Percentiles rank a stretch among this genome's conserved stretches.
These are phyloP conservation scores for Proteles cristata DNA, from an alignment of 2,113 vertebrate species.

Conservation along the genomic window DNA sequence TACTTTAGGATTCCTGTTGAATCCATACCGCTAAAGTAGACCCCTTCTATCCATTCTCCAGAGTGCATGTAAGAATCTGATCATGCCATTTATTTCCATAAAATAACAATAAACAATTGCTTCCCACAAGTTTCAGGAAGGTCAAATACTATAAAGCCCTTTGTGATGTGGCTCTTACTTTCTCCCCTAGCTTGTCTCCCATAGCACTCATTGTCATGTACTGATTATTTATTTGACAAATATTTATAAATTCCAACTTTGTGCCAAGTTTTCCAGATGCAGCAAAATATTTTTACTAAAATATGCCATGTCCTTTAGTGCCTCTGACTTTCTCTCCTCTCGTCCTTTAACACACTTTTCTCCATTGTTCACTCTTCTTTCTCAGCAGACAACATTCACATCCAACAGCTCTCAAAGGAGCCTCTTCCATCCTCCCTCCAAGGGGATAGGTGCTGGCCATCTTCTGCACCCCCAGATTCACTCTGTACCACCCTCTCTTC, in stretches of 20 bases:
- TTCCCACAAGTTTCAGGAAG: conserved; percentile 20
- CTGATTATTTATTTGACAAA: neutral
- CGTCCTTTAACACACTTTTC: neutral
- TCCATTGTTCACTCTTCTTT: neutral
- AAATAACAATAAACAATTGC: neutral
- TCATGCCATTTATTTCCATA: neutral
- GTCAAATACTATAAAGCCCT: neutral
- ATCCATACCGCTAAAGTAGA: neutral
- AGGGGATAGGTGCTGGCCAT: neutral
- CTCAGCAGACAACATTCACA: neutral
- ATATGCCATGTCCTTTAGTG: neutral
- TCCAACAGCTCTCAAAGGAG: neutral
- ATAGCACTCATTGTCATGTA: neutral
- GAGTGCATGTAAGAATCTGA: neutral
- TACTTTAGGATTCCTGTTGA: no score
- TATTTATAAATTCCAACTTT: neutral
- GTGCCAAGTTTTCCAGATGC: neutral
- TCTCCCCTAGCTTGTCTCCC: neutral
- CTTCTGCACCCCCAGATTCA: neutral
- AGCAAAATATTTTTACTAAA: neutral
- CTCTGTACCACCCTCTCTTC: neutral
- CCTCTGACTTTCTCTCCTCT: neutral
- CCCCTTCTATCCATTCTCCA: neutral
- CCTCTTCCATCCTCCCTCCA: neutral
- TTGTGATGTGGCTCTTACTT: neutral